phyloP scores from a whole-genome alignment of 2,113 vertebrate species.

The Amphiprion percula region DNA sequence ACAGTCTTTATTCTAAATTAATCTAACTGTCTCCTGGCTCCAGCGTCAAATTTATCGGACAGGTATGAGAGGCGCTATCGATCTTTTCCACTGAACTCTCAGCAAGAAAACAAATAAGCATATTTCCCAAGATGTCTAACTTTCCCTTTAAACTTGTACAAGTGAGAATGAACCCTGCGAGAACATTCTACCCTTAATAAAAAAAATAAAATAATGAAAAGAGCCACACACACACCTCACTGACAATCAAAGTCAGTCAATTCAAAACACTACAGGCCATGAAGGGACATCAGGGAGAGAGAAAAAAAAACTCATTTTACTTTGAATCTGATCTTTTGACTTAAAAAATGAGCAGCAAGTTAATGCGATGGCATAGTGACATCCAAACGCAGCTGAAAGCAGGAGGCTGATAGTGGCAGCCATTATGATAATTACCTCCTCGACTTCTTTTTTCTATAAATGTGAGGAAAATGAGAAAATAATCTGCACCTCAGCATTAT shows the following conservation, averaged over 20 bases:
- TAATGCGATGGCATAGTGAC: slow-evolving; percentile 17
- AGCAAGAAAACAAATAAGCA: background rate
- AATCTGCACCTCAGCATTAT: slow-evolving; percentile 6
- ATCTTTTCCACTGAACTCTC: background rate
- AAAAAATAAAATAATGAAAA: slow-evolving; percentile 4
- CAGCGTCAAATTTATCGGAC: too few species aligned
- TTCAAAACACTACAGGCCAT: slow-evolving; percentile 27
- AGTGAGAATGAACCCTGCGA: background rate
- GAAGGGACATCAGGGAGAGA: slow-evolving; percentile 12
- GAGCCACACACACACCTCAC: background rate
- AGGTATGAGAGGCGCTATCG: background rate
- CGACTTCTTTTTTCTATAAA: slow-evolving; percentile 33
- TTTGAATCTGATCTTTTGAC: slow-evolving; percentile 37
- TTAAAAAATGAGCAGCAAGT: slow-evolving; percentile 34
- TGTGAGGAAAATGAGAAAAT: slow-evolving; percentile 34
- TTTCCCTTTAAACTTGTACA: slow-evolving; percentile 12
- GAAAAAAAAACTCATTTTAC: slow-evolving; percentile 17
- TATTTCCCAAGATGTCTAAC: slow-evolving; percentile 3
- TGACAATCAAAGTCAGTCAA: slow-evolving; percentile 10
- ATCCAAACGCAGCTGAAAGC: slow-evolving; percentile 19
- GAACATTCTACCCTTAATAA: background rate
- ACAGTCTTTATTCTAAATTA: too few species aligned
- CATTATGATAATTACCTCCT: slow-evolving; percentile 42
- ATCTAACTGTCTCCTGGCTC: too few species aligned
- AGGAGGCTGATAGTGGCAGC: slow-evolving; percentile 21